These are phyloP conservation scores for Pseudolaguvia tuberculata DNA, from an alignment of 2,113 vertebrate genomes.

Conservation along the genomic window DNA sequence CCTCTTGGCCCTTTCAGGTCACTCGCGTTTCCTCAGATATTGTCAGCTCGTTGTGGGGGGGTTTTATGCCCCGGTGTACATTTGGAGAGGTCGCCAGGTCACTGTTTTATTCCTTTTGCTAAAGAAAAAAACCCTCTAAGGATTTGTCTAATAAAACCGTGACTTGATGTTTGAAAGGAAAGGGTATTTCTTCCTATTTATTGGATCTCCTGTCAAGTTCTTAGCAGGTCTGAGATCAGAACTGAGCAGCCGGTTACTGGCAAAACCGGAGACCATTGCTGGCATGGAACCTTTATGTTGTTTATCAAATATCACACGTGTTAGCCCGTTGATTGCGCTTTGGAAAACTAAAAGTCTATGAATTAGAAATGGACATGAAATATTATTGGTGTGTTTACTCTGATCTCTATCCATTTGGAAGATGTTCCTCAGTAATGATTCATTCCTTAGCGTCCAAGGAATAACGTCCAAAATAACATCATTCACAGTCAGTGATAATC, in stretches of 20 bases:
- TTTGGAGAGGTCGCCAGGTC: not conserved
- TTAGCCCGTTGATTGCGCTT: conserved; percentile 18
- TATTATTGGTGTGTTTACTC: conserved; percentile 28
- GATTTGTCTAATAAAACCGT: not conserved
- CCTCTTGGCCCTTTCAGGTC: not conserved
- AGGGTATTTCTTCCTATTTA: not conserved
- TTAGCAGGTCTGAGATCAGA: conserved; percentile 10
- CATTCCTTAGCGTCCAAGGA: not conserved
- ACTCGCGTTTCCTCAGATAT: not conserved
- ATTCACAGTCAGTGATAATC: conserved; percentile 1
- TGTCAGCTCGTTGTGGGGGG: not conserved
- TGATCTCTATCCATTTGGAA: conserved; percentile 7
- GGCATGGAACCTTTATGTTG: conserved; percentile 11
- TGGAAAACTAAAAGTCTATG: conserved; percentile 9
- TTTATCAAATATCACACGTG: conserved; percentile 1
- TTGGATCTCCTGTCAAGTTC: not conserved
- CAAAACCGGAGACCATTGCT: conserved; percentile 14
- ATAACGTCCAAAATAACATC: not conserved
- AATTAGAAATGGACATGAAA: conserved; percentile 21
- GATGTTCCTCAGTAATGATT: not conserved
- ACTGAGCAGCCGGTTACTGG: conserved; percentile 20
- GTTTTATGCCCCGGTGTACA: not conserved
- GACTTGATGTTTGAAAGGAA: not conserved
- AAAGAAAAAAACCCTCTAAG: not conserved
- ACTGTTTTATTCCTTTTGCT: not conserved